Percentiles rank a stretch among this genome's conserved stretches.
phyloP scores from a whole-genome alignment of 2,113 vertebrate species.

The Athene cunicularia region DNA sequence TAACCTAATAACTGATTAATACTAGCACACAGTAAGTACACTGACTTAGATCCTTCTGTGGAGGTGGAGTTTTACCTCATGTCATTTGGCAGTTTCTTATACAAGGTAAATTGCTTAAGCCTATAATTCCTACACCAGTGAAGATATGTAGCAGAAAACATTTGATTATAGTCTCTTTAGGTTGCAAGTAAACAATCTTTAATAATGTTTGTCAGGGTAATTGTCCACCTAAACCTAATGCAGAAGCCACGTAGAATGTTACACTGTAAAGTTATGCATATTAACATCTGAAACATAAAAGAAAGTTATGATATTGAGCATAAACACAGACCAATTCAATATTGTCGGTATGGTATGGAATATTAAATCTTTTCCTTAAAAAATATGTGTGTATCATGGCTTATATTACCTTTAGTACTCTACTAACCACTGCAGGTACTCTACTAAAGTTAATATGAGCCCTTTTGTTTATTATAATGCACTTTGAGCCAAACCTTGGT shows the following conservation, averaged over 20 bases:
- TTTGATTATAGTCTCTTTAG: background rate
- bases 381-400: background rate
- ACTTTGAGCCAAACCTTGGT: background rate
- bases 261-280: background rate
- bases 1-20: slow-evolving; percentile 62
- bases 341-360: background rate
- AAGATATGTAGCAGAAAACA: background rate
- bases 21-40: slow-evolving; percentile 4
- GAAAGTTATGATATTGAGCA: background rate
- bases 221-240: background rate
- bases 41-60: slow-evolving; percentile 29
- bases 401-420: background rate
- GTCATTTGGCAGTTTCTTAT: background rate
- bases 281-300: background rate
- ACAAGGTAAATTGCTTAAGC: background rate
- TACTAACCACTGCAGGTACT: background rate
- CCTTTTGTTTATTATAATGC: background rate
- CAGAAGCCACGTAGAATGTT: background rate
- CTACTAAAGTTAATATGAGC: background rate
- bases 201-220: background rate
- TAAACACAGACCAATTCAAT: background rate
- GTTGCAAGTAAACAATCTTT: background rate
- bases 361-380: background rate
- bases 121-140: background rate
- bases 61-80: background rate